Conservation (phyloP, 2,113 vertebrate genomes). For the Syngnathus typhle region DNA sequence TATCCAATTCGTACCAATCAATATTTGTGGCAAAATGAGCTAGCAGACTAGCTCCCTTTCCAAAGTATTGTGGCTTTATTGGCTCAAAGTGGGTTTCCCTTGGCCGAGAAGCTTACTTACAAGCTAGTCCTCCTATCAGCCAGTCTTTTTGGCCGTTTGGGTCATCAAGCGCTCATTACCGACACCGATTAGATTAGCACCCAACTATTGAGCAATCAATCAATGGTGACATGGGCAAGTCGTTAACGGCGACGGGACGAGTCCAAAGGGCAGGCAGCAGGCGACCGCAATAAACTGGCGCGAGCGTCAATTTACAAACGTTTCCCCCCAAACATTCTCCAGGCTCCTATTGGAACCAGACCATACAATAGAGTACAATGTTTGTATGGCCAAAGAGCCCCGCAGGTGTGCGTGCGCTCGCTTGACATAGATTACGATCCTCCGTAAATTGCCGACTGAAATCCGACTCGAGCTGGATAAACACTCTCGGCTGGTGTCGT, state of each 20-base stretch:
- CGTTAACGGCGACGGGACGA: not conserved
- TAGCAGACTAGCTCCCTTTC: not conserved
- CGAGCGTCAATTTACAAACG: not conserved
- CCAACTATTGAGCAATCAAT: conserved; percentile 26
- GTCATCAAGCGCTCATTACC: conserved; percentile 47
- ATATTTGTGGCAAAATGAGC: not conserved
- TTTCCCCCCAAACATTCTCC: not conserved
- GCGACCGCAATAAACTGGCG: not conserved
- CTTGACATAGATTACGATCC: conserved; percentile 38
- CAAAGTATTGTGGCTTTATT: not conserved
- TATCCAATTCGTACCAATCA: not conserved
- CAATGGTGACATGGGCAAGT: conserved; percentile 4
- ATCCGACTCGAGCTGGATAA: conserved; percentile 41
- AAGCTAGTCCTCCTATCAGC: not conserved
- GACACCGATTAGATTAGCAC: conserved; percentile 49
- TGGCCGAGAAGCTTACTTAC: not conserved
- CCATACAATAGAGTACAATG: not conserved
- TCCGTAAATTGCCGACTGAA: conserved; percentile 43
- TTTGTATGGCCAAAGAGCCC: conserved; percentile 8
- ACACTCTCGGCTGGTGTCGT: conserved; percentile 33
- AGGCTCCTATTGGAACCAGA: not conserved
- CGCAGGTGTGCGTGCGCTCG: conserved; percentile 65
- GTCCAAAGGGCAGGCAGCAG: conserved; percentile 46
- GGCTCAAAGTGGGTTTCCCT: not conserved
- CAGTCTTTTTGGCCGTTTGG: not conserved